Evolutionary conservation across 2,888 invertebrate genomes (phyloP).

Genomic region (Drosophila parthenogenetica): DNA sequence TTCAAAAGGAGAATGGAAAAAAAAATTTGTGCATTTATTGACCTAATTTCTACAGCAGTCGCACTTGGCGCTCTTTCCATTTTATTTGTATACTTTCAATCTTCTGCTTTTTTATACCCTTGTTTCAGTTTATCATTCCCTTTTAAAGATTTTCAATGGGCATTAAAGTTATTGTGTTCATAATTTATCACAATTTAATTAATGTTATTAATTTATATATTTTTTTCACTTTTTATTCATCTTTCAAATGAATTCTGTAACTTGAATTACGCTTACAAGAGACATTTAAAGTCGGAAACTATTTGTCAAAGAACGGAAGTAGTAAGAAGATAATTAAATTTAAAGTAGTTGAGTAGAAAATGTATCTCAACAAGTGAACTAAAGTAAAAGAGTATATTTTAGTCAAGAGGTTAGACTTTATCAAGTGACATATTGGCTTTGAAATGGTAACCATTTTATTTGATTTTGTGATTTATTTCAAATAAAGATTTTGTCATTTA

Average conservation of each 20-base stretch:
- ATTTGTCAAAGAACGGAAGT: not conserved
- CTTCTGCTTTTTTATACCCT: not conserved
- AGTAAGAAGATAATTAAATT: not conserved
- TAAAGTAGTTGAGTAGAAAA: not conserved
- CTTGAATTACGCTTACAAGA: not conserved
- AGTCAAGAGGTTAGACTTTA: no score
- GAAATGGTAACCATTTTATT: slow-evolving; percentile 50
- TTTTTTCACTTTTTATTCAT: no score
- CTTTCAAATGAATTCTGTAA: not conserved
- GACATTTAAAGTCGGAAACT: not conserved
- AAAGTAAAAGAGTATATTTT: not conserved
- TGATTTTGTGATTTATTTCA: slow-evolving; percentile 53
- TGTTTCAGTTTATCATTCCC: not conserved
- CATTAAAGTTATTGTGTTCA: no score
- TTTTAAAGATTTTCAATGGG: no score
- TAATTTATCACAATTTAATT: no score
- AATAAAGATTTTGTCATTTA: slow-evolving; percentile 28
- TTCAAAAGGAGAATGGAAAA: not conserved
- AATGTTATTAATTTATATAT: no score
- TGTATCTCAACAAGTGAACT: not conserved
- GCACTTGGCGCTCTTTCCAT: slow-evolving; percentile 11
- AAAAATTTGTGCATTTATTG: slow-evolving; percentile 40
- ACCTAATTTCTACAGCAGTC: slow-evolving; percentile 50
- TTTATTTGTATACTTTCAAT: not conserved
- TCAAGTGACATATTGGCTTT: slow-evolving; percentile 33